Conservation (phyloP, 2,888 invertebrate species). For the Ectemnius lituratus region DNA sequence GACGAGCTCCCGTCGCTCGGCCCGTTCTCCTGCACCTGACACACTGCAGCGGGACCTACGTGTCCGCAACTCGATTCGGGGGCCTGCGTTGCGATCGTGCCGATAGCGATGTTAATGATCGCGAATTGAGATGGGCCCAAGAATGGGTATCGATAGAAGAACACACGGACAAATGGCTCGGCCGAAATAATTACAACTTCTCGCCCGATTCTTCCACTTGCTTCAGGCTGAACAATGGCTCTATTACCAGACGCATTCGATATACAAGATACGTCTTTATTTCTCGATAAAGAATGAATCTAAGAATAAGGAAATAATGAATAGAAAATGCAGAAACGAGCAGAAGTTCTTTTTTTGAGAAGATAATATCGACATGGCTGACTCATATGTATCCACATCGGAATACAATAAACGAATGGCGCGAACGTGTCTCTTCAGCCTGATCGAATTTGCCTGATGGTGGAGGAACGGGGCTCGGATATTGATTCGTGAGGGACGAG, state of each 20-base stretch:
- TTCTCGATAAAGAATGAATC: too few relatives aligned
- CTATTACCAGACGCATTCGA: not conserved
- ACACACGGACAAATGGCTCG: conserved; percentile 52
- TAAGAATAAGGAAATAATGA: too few relatives aligned
- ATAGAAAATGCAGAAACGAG: too few relatives aligned
- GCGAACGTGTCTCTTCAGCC: too few relatives aligned
- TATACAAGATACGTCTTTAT: too few relatives aligned
- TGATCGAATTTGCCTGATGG: too few relatives aligned
- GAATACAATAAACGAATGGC: too few relatives aligned
- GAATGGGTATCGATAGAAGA: conserved; percentile 10
- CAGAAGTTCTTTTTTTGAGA: too few relatives aligned
- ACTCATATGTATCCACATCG: too few relatives aligned
- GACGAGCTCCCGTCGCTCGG: conserved; percentile 12
- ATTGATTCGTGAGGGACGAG: too few relatives aligned
- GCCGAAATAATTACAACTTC: conserved; percentile 48
- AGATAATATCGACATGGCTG: too few relatives aligned
- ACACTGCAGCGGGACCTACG: conserved; percentile 26
- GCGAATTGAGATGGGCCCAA: conserved; percentile 60
- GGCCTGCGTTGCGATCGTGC: conserved; percentile 50
- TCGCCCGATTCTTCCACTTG: conserved; percentile 15
- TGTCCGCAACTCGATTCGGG: conserved; percentile 45
- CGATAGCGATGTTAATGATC: conserved; percentile 68
- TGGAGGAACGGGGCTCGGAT: too few relatives aligned
- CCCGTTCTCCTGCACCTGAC: conserved; percentile 67
- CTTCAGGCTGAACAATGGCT: not conserved